A percentile compares a stretch with the other conserved stretches of the same genome.
phyloP scores from a whole-genome alignment of 2,888 invertebrate genomes.

The Temnothorax rugatulus region DNA sequence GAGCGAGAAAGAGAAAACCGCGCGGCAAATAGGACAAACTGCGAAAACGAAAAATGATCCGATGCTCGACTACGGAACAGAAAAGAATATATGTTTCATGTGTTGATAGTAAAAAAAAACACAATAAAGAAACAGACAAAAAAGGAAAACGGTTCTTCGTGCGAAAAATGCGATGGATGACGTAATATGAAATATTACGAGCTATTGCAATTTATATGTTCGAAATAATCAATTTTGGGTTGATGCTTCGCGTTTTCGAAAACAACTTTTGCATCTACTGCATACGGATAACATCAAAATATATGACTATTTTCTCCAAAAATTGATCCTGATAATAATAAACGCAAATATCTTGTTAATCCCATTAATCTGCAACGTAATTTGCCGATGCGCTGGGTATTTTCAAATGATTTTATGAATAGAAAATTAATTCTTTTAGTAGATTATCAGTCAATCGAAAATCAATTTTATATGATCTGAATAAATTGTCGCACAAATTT shows the following conservation, averaged over 20 bases:
- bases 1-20: not conserved
- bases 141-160: not conserved
- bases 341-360: not conserved
- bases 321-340: slow-evolving; percentile 12
- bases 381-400: slow-evolving; percentile 12
- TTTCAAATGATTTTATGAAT: slow-evolving; percentile 5
- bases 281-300: not conserved
- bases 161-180: not conserved
- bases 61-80: not conserved
- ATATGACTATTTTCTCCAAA: not conserved
- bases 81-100: slow-evolving; percentile 2
- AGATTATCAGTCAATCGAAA: slow-evolving; percentile 6
- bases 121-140: not conserved
- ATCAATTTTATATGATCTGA: not conserved
- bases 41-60: slow-evolving; percentile 36
- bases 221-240: not conserved
- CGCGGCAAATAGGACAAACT: slow-evolving; percentile 23
- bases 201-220: not conserved
- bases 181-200: not conserved
- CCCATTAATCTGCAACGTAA: slow-evolving; percentile 19
- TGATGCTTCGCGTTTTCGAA: not conserved
- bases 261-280: not conserved
- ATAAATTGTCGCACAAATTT: not conserved
- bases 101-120: slow-evolving; percentile 4
- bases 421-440: slow-evolving; percentile 15